Evolutionary conservation across 1,140 invertebrate genomes (phyloP).

Genomic region (Bombus pascuorum): DNA sequence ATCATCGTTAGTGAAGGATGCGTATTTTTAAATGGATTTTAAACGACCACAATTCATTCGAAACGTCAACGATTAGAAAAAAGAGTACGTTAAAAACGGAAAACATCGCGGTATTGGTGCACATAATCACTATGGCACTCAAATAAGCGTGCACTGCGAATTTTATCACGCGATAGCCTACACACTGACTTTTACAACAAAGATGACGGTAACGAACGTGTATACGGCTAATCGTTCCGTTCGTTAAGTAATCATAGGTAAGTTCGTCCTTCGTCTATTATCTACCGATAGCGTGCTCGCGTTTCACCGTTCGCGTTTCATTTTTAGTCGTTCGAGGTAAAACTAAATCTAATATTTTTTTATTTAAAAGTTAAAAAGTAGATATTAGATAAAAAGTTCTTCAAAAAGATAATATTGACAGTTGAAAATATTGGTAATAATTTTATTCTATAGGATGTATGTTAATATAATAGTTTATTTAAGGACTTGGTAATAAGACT

Average conservation of each 20-base stretch:
- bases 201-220: constrained; percentile 26
- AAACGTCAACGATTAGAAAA: not conserved
- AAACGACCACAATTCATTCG: too few relatives aligned
- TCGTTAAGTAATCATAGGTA: constrained; percentile 66
- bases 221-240: constrained; percentile 43
- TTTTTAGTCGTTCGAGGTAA: not conserved
- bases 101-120: not conserved
- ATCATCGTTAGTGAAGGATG: too few relatives aligned
- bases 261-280: constrained; percentile 64
- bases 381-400: not conserved
- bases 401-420: too few relatives aligned
- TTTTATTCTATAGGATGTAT: not conserved
- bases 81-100: not conserved
- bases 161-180: constrained; percentile 49
- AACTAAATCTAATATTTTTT: not conserved
- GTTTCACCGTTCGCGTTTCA: constrained; percentile 1
- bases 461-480: not conserved
- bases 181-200: constrained; percentile 43
- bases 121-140: not conserved
- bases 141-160: constrained; percentile 29
- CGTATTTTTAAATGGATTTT: too few relatives aligned
- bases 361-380: not conserved
- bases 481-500: not conserved
- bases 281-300: constrained; percentile 54
- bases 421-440: not conserved